A percentile compares a stretch with the other conserved stretches of the same genome.
phyloP scores from a whole-genome alignment of 2,888 invertebrate genomes.

The Hyalella azteca region DNA sequence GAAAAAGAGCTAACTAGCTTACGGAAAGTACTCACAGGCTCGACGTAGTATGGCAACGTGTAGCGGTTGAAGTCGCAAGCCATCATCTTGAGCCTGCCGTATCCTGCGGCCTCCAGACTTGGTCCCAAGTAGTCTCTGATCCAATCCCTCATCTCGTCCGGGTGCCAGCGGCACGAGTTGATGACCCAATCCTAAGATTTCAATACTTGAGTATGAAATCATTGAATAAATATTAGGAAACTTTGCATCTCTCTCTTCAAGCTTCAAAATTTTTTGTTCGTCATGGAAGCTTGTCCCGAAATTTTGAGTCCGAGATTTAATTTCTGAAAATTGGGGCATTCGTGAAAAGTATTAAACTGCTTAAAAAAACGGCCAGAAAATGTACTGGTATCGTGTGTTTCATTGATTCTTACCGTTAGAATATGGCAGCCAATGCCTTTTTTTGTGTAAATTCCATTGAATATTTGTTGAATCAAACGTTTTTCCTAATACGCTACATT shows the following conservation, averaged over 20 bases:
- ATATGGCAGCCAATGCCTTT: too few species aligned
- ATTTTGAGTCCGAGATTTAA: background rate
- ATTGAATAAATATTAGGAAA: background rate
- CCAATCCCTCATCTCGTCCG: conserved; percentile 72
- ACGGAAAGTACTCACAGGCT: conserved; percentile 61
- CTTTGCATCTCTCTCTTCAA: background rate
- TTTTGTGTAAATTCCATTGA: too few species aligned
- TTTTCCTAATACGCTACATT: too few species aligned
- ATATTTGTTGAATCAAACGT: too few species aligned
- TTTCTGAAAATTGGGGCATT: background rate
- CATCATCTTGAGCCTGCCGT: conserved; percentile 72
- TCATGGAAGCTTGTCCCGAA: too few species aligned
- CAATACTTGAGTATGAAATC: background rate
- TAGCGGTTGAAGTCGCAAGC: conserved; percentile 77
- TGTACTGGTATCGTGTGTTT: too few species aligned
- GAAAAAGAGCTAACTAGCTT: too few species aligned
- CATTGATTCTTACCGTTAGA: too few species aligned
- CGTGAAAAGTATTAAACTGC: background rate
- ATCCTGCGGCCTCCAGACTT: conserved; percentile 69
- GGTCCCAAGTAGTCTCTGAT: conserved; percentile 77
- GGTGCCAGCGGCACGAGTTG: conserved; percentile 78
- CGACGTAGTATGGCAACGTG: conserved; percentile 72
- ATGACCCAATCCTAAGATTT: conserved; percentile 7
- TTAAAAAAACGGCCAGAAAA: too few species aligned
- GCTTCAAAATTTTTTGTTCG: background rate